Conservation (phyloP, 2,113 vertebrate genomes). For the Forbesichthys papilliferus region DNA sequence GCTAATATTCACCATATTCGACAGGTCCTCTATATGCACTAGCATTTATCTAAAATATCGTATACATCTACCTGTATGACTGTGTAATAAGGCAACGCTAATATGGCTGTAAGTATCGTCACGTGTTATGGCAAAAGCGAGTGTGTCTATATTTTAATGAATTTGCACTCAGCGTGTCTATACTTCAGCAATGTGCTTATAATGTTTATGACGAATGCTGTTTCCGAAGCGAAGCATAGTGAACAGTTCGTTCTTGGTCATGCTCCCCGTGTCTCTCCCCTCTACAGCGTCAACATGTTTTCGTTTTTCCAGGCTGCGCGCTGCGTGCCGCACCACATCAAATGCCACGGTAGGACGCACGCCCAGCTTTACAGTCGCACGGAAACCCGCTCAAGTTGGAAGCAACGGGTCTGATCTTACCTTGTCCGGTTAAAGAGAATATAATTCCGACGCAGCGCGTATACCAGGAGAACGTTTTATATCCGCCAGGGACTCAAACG, state of each 20-base stretch:
- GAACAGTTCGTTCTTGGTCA: background rate
- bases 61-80: too few relatives aligned
- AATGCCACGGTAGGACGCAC: slow-evolving; percentile 29
- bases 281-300: slow-evolving; percentile 75
- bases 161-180: too few relatives aligned
- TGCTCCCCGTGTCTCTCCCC: slow-evolving; percentile 14
- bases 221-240: too few relatives aligned
- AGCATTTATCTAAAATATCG: background rate
- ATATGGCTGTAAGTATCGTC: background rate
- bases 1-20: background rate
- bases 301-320: slow-evolving; percentile 44
- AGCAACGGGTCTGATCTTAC: slow-evolving; percentile 2
- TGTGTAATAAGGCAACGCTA: background rate
- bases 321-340: slow-evolving; percentile 46
- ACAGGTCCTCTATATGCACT: background rate
- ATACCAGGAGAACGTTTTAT: too few relatives aligned
- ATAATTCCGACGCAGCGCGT: too few relatives aligned
- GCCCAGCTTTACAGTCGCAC: background rate
- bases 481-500: too few relatives aligned
- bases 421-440: too few relatives aligned
- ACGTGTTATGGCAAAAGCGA: background rate
- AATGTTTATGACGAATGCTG: too few relatives aligned
- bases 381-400: background rate
- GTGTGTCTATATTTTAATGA: too few relatives aligned
- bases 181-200: too few relatives aligned